Evolutionary conservation across 2,113 vertebrate species (phyloP).

Genomic region (Leptodactylus fuscus): DNA sequence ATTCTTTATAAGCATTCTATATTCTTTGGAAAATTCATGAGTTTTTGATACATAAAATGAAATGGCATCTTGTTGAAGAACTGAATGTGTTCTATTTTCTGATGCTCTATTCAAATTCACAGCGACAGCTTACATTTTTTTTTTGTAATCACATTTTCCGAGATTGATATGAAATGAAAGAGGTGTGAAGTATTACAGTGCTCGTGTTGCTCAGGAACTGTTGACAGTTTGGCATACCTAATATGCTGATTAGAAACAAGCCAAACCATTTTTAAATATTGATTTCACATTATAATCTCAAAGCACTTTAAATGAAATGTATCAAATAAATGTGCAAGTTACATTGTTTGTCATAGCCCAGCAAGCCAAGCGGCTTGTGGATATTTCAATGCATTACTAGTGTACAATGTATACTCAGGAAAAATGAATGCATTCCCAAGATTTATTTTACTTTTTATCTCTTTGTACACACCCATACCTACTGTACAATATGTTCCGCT

Average conservation of each 20-base stretch:
- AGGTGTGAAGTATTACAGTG: constrained; percentile 31
- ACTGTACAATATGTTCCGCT: neutral
- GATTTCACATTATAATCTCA: constrained; percentile 17
- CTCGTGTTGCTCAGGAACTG: constrained; percentile 16
- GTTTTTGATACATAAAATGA: constrained; percentile 27
- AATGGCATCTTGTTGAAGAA: constrained; percentile 36
- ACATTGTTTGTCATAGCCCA: constrained; percentile 5
- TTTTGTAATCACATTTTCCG: constrained; percentile 36
- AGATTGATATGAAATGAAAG: constrained; percentile 36
- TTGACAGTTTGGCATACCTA: constrained; percentile 34
- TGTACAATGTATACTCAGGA: neutral
- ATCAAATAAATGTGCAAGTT: constrained; percentile 8
- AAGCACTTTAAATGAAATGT: constrained; percentile 3
- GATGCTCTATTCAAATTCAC: constrained; percentile 29
- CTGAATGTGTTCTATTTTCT: constrained; percentile 17
- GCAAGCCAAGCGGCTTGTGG: neutral
- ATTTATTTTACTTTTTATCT: neutral
- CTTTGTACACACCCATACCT: neutral
- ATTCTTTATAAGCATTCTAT: neutral
- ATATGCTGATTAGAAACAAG: constrained; percentile 40
- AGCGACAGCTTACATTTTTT: constrained; percentile 24
- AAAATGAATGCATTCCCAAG: neutral
- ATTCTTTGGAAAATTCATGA: constrained; percentile 30
- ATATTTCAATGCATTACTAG: neutral
- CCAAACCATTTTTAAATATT: constrained; percentile 36